These are phyloP conservation scores for Polia nebulosa DNA, from an alignment of 2,888 invertebrate species.

Conservation along the genomic window DNA sequence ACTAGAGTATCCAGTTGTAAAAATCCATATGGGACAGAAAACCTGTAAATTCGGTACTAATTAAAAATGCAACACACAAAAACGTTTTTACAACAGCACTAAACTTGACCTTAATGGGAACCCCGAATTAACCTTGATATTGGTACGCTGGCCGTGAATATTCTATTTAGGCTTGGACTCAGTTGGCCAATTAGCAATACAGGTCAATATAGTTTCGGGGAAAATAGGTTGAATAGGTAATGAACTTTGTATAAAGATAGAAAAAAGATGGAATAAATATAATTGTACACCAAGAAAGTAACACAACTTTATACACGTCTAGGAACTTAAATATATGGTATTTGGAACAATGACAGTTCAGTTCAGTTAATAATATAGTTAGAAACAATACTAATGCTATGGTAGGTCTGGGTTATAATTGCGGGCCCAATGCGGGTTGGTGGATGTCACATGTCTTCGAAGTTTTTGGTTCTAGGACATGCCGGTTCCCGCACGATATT, in stretches of 20 bases:
- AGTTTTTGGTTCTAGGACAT: no score
- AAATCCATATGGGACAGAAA: neutral
- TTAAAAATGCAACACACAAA: slow-evolving; percentile 18
- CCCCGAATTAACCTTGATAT: slow-evolving; percentile 17
- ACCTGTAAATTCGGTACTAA: neutral
- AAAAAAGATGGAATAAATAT: no score
- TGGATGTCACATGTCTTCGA: no score
- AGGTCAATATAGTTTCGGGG: neutral
- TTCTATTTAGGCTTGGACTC: neutral
- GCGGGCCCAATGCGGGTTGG: no score
- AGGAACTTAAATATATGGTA: no score
- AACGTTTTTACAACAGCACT: slow-evolving; percentile 11
- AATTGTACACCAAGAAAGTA: no score
- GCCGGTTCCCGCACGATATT: no score
- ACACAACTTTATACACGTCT: no score
- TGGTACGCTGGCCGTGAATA: slow-evolving; percentile 13
- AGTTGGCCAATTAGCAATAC: neutral
- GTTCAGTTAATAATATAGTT: no score
- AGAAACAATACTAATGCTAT: no score
- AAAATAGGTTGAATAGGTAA: neutral
- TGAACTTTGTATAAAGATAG: neutral
- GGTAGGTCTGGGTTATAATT: no score
- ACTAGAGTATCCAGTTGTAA: neutral
- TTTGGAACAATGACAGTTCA: no score
- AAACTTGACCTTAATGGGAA: slow-evolving; percentile 12